Percentiles rank a stretch among this genome's conserved stretches.
Conservation (phyloP, 2,797 vertebrate genomes). For the Iguana delicatissima region DNA sequence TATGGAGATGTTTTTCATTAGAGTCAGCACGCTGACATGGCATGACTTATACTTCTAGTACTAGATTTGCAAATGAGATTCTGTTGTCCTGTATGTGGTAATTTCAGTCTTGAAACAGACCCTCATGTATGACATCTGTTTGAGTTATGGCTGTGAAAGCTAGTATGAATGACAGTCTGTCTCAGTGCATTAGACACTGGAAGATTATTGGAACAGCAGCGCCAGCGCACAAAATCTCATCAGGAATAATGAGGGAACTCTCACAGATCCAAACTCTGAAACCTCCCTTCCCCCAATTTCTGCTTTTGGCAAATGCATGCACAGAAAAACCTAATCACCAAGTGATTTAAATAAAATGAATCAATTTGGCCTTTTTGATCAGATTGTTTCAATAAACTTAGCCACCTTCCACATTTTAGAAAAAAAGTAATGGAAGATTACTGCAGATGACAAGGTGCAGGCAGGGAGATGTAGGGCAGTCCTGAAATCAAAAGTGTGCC, state of each 20-base stretch:
- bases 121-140: conserved; percentile 27
- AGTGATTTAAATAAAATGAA: conserved; percentile 1
- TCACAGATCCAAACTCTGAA: background rate
- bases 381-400: background rate
- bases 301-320: conserved; percentile 1
- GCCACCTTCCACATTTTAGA: background rate
- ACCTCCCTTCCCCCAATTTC: background rate
- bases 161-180: conserved; percentile 39
- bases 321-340: background rate
- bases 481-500: background rate
- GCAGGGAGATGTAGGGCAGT: background rate
- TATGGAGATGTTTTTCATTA: conserved; percentile 51
- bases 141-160: conserved; percentile 38
- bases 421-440: background rate
- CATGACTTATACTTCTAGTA: background rate
- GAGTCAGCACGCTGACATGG: background rate
- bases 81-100: conserved; percentile 36
- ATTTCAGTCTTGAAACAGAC: conserved; percentile 48
- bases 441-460: background rate
- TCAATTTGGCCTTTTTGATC: conserved; percentile 1
- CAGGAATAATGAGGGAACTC: conserved; percentile 19
- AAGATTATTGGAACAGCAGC: conserved; percentile 15
- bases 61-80: conserved; percentile 40
- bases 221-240: background rate
- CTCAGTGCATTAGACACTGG: conserved; percentile 30